phyloP scores from a whole-genome alignment of 2,113 vertebrate genomes.

The Syrrhaptes paradoxus region DNA sequence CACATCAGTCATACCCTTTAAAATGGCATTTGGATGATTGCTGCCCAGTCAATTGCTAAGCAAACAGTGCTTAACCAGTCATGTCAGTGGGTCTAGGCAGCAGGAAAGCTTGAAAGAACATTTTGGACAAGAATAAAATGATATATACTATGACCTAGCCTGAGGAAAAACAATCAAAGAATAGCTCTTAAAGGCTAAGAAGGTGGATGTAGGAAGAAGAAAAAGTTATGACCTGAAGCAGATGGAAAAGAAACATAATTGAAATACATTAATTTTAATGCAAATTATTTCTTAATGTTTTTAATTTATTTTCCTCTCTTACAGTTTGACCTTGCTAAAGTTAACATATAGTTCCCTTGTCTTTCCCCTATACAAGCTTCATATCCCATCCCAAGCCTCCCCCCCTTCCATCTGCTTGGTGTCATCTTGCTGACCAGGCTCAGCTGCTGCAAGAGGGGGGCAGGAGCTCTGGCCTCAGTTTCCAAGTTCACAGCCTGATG shows the following conservation, averaged over 20 bases:
- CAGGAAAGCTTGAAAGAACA: not conserved
- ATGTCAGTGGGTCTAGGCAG: not conserved
- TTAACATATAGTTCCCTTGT: not conserved
- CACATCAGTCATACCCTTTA: not conserved
- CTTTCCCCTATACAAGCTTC: not conserved
- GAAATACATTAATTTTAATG: not conserved
- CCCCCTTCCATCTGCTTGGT: not conserved
- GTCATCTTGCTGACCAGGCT: not conserved
- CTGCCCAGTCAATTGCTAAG: not conserved
- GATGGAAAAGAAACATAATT: not conserved
- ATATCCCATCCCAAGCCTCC: not conserved
- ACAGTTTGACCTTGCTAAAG: not conserved
- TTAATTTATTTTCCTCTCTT: not conserved
- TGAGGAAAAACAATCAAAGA: not conserved
- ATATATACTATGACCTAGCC: not conserved
- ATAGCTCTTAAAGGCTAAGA: not conserved
- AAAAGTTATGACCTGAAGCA: not conserved
- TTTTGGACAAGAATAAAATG: not conserved
- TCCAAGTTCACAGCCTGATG: not conserved
- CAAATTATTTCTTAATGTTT: not conserved
- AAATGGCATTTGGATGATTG: not conserved
- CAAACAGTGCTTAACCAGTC: not conserved
- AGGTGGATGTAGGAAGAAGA: not conserved
- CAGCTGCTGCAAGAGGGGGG: not conserved
- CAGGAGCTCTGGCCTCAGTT: not conserved